These are phyloP conservation scores for Istiophorus platypterus DNA, from an alignment of 2,113 vertebrate species.

Conservation along the genomic window DNA sequence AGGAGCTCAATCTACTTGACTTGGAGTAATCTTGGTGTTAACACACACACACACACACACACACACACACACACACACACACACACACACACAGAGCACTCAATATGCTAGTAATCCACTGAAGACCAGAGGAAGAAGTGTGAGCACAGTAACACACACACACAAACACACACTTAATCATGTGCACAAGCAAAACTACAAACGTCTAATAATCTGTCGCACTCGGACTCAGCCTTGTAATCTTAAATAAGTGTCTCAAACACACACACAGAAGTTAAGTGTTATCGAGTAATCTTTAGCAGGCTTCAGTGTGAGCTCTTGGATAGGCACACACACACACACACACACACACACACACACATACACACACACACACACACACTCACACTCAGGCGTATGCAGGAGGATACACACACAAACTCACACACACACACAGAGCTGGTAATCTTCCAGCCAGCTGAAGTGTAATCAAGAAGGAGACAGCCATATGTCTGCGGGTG, in stretches of 20 bases:
- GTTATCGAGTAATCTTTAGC: conserved; percentile 67
- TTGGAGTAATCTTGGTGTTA: conserved; percentile 77
- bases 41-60: conserved; percentile 49
- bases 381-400: conserved; percentile 61
- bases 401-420: conserved; percentile 44
- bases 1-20: conserved; percentile 68
- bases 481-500: conserved; percentile 81
- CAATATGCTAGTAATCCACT: conserved; percentile 67
- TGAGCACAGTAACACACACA: conserved; percentile 24
- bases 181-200: not conserved
- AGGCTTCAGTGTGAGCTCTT: conserved; percentile 55
- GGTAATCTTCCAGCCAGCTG: conserved; percentile 83
- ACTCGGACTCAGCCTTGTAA: conserved; percentile 38
- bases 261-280: conserved; percentile 56
- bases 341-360: conserved; percentile 63
- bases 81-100: too few species aligned
- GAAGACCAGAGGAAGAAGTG: conserved; percentile 68
- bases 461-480: conserved; percentile 84
- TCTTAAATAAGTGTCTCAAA: conserved; percentile 57
- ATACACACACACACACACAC: conserved; percentile 33
- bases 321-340: conserved; percentile 38
- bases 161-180: conserved; percentile 55
- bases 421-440: conserved; percentile 63
- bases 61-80: conserved; percentile 44
- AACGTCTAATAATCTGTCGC: conserved; percentile 59